phyloP scores from a whole-genome alignment of 2,888 invertebrate species.

The Timandra comae region DNA sequence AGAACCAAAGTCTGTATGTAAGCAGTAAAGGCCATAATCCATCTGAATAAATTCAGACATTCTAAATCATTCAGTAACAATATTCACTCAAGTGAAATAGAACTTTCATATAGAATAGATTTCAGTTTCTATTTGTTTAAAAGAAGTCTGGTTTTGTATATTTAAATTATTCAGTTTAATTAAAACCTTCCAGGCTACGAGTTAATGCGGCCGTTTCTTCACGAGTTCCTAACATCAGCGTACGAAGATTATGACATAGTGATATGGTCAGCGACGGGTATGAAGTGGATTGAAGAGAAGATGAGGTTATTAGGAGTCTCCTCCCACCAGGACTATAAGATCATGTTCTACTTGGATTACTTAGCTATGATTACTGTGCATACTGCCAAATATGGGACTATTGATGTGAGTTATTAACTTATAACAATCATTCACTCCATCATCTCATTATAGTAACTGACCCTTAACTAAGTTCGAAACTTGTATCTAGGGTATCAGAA shows the following conservation, averaged over 20 bases:
- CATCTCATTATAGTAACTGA: too few relatives aligned
- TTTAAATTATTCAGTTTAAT: too few relatives aligned
- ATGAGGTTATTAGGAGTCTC: constrained; percentile 94
- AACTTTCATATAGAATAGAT: too few relatives aligned
- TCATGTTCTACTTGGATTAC: constrained; percentile 93
- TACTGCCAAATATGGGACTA: constrained; percentile 91
- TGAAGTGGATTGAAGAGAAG: constrained; percentile 99
- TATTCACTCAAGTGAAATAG: too few relatives aligned
- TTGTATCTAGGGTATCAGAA: too few relatives aligned
- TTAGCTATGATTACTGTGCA: constrained; percentile 97
- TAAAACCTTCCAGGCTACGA: constrained; percentile 82
- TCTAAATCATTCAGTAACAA: too few relatives aligned
- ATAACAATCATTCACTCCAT: too few relatives aligned
- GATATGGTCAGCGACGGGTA: constrained; percentile 98
- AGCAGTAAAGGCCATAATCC: too few relatives aligned
- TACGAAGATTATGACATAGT: constrained; percentile 96
- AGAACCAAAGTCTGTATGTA: too few relatives aligned
- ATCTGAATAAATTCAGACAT: too few relatives aligned
- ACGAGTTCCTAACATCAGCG: constrained; percentile 92
- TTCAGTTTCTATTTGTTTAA: not conserved
- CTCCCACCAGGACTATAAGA: constrained; percentile 89
- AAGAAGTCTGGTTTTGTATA: not conserved
- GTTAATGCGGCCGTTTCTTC: constrained; percentile 95
- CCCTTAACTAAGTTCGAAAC: too few relatives aligned
- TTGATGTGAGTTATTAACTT: constrained; percentile 90